phyloP scores from a whole-genome alignment of 2,113 vertebrate species.

The Agapornis roseicollis region DNA sequence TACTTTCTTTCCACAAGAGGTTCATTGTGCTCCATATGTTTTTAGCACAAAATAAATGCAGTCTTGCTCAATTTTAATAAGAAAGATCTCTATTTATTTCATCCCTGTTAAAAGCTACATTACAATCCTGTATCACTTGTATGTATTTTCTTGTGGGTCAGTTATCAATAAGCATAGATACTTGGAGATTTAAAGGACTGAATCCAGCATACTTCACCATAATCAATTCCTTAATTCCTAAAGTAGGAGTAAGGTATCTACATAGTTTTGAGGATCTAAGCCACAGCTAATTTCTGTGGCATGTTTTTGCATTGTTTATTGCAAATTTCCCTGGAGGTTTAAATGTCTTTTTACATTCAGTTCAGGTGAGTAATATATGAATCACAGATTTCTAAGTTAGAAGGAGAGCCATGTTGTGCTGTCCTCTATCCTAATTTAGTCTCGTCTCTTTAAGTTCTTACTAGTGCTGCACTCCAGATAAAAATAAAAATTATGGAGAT shows the following conservation, averaged over 20 bases:
- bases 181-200: background rate
- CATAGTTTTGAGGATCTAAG: background rate
- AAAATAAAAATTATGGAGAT: background rate
- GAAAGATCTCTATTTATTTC: background rate
- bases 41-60: background rate
- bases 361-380: background rate
- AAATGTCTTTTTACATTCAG: background rate
- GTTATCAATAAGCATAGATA: background rate
- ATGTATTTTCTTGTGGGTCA: background rate
- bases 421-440: background rate
- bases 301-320: background rate
- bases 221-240: background rate
- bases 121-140: accelerated
- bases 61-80: background rate
- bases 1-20: background rate
- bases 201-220: background rate
- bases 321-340: background rate
- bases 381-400: background rate
- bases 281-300: background rate
- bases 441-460: background rate
- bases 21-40: background rate
- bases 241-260: background rate
- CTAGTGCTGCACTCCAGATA: background rate
- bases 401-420: background rate
- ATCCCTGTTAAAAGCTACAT: background rate